Conservation (phyloP, 2,113 vertebrate species). For the Phalacrocorax brasilianus region DNA sequence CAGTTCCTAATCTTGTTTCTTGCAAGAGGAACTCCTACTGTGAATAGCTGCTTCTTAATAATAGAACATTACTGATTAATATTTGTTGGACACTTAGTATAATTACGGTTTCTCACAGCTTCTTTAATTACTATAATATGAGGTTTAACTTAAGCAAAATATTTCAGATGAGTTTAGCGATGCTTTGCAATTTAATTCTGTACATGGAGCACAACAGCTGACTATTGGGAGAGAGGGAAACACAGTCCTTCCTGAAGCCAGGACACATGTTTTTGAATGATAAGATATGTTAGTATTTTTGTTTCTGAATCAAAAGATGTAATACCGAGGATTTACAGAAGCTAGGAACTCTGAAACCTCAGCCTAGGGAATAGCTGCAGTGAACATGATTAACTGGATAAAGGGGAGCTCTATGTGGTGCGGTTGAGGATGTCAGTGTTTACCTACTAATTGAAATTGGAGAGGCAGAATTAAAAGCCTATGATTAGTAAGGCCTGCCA, state of each 20-base stretch:
- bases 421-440: conserved; percentile 30
- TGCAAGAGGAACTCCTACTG: neutral
- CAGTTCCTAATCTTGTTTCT: neutral
- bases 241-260: conserved; percentile 4
- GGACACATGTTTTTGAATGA: conserved; percentile 33
- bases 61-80: conserved; percentile 47
- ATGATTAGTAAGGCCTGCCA: neutral
- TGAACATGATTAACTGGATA: conserved; percentile 43
- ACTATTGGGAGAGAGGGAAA: neutral
- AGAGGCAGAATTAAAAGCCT: conserved; percentile 48
- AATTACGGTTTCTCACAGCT: conserved; percentile 49
- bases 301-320: conserved; percentile 39
- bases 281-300: conserved; percentile 51
- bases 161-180: conserved; percentile 28
- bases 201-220: neutral
- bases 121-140: conserved; percentile 69
- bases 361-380: neutral
- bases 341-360: neutral
- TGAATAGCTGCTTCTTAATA: conserved; percentile 9
- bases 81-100: conserved; percentile 59
- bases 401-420: neutral
- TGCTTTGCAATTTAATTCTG: conserved; percentile 53
- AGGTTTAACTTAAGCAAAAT: conserved; percentile 61
- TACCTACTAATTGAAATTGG: conserved; percentile 53
- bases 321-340: neutral